Evolutionary conservation across 2,888 invertebrate genomes (phyloP), one percentile per base, ranked within the genome.

Genomic region (Syrista parreyssii): DNA sequence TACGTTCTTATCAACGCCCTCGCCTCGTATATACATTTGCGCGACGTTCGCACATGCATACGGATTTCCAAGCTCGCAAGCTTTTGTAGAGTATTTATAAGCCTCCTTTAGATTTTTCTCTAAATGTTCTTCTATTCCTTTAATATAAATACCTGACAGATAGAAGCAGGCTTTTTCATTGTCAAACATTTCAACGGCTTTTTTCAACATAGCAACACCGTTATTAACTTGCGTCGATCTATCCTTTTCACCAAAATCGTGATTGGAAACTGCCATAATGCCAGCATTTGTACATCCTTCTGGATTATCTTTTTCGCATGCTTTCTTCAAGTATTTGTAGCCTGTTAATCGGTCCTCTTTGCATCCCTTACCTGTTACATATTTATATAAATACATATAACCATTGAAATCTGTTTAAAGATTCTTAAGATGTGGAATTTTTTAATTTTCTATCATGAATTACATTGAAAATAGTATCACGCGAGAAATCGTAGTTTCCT

Each of bases 21-120:
- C 97, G 23, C 98, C 98, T 88, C 94, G 94, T 55, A 93, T 93
- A 89, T 97, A 96, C 96, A 98, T 97, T 90, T 96, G 94, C 88
- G 97, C 96, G 1, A 98, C 92, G 92, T 98, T 98, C 0, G 96
- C 96, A 92, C 99, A 99, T 0, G 97, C 96, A 88, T 95, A 96
- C 89, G 97, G 94, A 88, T 98, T 96, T 0, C 96, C 96, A 0
- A 95, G 91, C 81, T 97, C 96, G 90, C 99, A 99, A 0, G 96
- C 97, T 90, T 95, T 95, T 78, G 93, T 92, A 0, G 97, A 95
- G 87, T 94, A 96, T 68, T 94, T 92, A 89, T 97, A 96, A 0
- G 98, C 98, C 91, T 96, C 95, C 69, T 93, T 93, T 93, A 95
- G 94, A 87, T 98, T 95, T 81, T 95, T 94, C 75, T 84, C 91